Evolutionary conservation across 2,888 invertebrate genomes (phyloP), one percentile per base, ranked within the genome.

Genomic region (Trissolcus japonicus): DNA sequence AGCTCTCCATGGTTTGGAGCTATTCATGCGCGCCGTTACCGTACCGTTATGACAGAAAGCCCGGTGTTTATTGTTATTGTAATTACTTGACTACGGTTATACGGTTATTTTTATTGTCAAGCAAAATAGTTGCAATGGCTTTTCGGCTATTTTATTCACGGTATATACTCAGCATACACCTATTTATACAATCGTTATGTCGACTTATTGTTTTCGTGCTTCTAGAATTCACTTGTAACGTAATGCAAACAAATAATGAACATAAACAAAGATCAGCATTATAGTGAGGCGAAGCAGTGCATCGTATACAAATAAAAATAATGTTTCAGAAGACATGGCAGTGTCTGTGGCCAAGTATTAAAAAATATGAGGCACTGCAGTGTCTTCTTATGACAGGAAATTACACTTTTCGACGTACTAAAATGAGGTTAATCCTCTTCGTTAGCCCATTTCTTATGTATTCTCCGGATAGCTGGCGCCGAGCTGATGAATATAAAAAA

Each of bases 71-170:
- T 68, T 75, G 75, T 68, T 75, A 68, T 56, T 76, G 76, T 69
- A 69, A 76, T 76, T 75, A 75, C 75, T 68, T 68, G 68, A 69
- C 69, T 63, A 76, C 65, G 76, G 69, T 76, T 76, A 76, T 35
- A 35, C 60, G 76, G 76, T 76, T 76, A 76, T 69, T 69, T 65
- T 76, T 76, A 76, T 62, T 61, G 53, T 56, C 4, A 57, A 53
- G 29, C 25, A 62, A 74, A 74, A 74, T 74, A 62, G 74, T 62
- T 62, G 62, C 50, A 67, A 74, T 74, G 67, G 62, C 67, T 35
- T 62, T 74, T 68, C 16, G 53, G 67, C 67, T 68, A 68, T 68
- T 74, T 67, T 68, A 57, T 67, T 67, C 59, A 48, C 41, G 50
- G 48, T 16, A 7, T 50, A 57, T 25, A 35, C 48, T 14, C 41